Percentiles rank a stretch among this genome's conserved stretches.
Conservation (phyloP, 2,113 vertebrate genomes). For the Bubo bubo region DNA sequence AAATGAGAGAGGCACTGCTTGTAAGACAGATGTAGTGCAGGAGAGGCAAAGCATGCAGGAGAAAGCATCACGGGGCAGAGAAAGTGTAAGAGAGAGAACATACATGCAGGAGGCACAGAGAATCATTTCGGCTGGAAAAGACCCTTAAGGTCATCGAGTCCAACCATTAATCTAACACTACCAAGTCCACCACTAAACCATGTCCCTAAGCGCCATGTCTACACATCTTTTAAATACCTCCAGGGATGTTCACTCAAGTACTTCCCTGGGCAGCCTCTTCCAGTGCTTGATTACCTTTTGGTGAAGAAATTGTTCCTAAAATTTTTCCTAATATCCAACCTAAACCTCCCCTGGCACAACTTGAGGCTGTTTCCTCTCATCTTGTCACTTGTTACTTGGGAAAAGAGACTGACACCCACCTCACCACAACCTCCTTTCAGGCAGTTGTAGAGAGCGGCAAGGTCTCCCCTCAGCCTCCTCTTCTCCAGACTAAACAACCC, state of each 20-base stretch:
- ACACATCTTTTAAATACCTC: background rate
- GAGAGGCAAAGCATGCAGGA: background rate
- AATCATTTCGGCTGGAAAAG: background rate
- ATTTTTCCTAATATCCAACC: no score
- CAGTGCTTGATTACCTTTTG: background rate
- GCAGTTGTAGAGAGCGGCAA: no score
- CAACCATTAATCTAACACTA: background rate
- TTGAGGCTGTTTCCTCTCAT: no score
- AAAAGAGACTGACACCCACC: no score
- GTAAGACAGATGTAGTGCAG: background rate
- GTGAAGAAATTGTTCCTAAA: no score
- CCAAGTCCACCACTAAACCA: background rate
- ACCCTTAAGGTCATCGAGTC: background rate
- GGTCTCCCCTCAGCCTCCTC: background rate
- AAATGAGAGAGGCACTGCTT: background rate
- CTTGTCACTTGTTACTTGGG: no score
- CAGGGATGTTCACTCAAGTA: background rate
- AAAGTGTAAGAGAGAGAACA: background rate
- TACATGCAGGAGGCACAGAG: background rate
- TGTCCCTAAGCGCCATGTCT: background rate
- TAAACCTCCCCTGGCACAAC: no score
- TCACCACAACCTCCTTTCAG: no score
- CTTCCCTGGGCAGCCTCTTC: background rate
- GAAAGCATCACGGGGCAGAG: accelerated
- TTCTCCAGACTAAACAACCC: background rate